Base-by-base conservation (phyloP, 2,888 invertebrate genomes). In the Atrina japonica region DNA sequence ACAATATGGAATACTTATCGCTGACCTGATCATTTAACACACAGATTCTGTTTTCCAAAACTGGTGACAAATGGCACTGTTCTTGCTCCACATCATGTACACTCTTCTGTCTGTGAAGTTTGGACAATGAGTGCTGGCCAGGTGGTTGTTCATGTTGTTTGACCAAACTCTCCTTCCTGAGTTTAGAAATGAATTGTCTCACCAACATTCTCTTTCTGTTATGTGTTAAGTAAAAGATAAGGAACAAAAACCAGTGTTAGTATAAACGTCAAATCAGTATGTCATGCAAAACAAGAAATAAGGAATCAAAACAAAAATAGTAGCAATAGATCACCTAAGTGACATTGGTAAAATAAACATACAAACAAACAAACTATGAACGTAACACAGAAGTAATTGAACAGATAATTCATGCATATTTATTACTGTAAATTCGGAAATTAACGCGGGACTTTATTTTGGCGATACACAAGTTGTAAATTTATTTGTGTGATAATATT, bases 31-130 rank as follows among this genome's bases (percentile, higher is more conserved):
- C 94, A 77, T 93, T 94, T 41, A 96, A 92, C 29, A 94, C 91
- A 18, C 95, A 92, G 80, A 97, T 97, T 82, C 97, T 92, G 83
- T 95, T 95, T 85, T 97, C 96, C 1, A 95, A 91, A 88, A 93
- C 93, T 0, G 97, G 97, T 40, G 95, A 94, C 76, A 97, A 91
- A 77, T 95, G 94, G 88, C 95, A 95, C 0, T 95, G 94, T 23
- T 94, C 94, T 80, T 95, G 94, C 87, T 97, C 97, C 61, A 96
- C 91, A 81, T 96, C 96, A 83, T 96, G 96, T 47, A 91, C 84
- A 59, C 90, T 90, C 61, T 85, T 81, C 70, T 90, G 88, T 45
- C 88, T 69, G 52, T n/a, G 16, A 6, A 53, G 53, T 53, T 53
- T 53, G 53, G 27, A 14, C 6, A 29, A 43, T 7, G n/a, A 18